These are phyloP conservation scores for Aricia agestis DNA, from an alignment of 1,140 invertebrate species.

Conservation along the genomic window DNA sequence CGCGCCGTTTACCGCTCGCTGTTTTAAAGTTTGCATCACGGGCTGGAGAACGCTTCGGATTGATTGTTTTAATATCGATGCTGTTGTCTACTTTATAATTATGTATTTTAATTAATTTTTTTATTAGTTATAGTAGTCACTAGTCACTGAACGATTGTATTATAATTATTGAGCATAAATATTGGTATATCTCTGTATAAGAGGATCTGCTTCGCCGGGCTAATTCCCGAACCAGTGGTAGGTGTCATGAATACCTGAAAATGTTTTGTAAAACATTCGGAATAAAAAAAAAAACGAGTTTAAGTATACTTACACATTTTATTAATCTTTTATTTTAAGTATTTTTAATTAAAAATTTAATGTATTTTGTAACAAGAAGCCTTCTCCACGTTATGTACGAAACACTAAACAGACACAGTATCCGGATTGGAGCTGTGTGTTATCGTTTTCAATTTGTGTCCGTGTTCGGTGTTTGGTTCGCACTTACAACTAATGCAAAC, in stretches of 20 bases:
- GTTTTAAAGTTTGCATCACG: conserved; percentile 51
- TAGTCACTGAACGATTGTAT: too few relatives aligned
- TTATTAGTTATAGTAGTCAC: background rate
- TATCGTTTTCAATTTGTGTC: conserved; percentile 11
- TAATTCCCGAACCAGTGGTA: too few relatives aligned
- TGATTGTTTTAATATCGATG: background rate
- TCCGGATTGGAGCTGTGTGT: background rate
- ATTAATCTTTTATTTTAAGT: too few relatives aligned
- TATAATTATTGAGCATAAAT: too few relatives aligned
- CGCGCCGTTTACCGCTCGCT: conserved; percentile 43
- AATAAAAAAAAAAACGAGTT: too few relatives aligned
- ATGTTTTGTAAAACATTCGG: too few relatives aligned
- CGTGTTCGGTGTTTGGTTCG: background rate
- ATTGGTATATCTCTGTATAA: too few relatives aligned
- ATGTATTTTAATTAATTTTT: background rate
- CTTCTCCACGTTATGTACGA: background rate
- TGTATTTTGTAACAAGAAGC: background rate
- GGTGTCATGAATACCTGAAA: too few relatives aligned
- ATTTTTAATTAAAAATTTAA: too few relatives aligned
- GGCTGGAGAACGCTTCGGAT: background rate
- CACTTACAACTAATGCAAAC: background rate
- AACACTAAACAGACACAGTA: background rate
- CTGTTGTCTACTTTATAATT: background rate
- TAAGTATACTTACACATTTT: too few relatives aligned
- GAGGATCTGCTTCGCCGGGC: too few relatives aligned